phyloP scores from a whole-genome alignment of 2,113 vertebrate genomes.

The Myxocyprinus asiaticus region DNA sequence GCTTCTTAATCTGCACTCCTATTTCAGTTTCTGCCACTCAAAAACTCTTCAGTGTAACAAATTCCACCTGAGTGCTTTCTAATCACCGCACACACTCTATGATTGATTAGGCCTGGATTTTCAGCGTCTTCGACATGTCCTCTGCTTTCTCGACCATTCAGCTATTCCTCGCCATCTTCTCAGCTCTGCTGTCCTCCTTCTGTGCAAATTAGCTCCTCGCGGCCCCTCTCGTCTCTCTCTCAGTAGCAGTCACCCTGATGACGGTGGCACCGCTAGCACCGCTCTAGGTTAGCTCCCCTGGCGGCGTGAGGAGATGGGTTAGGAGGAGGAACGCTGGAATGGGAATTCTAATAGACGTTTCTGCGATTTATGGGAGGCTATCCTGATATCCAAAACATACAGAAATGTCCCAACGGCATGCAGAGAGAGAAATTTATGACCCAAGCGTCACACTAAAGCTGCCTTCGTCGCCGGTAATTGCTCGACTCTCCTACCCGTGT shows the following conservation, averaged over 20 bases:
- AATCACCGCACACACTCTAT: constrained; percentile 6
- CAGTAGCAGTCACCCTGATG: constrained; percentile 19
- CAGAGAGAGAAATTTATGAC: constrained; percentile 48
- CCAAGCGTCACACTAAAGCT: constrained; percentile 50
- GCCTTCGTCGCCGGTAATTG: constrained; percentile 57
- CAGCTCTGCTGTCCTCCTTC: not conserved
- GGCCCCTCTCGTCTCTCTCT: constrained; percentile 4
- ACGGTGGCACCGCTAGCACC: not conserved
- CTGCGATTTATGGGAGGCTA: constrained; percentile 38
- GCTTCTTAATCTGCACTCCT: constrained; percentile 28
- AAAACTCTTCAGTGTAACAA: constrained; percentile 9
- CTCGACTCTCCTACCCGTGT: constrained; percentile 35
- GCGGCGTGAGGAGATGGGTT: constrained; percentile 1
- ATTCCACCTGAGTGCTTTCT: constrained; percentile 35
- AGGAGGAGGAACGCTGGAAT: not conserved
- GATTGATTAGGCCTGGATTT: constrained; percentile 23
- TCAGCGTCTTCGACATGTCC: not conserved
- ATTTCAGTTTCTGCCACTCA: constrained; percentile 19
- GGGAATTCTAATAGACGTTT: constrained; percentile 49
- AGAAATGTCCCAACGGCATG: constrained; percentile 38
- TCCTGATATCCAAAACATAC: constrained; percentile 36
- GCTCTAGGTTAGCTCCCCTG: constrained; percentile 39
- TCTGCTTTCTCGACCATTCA: constrained; percentile 14
- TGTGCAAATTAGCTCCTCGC: constrained; percentile 39
- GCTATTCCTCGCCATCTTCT: not conserved